These are phyloP conservation scores for Hyphantria cunea DNA, from an alignment of 1,140 invertebrate genomes.

Conservation along the genomic window DNA sequence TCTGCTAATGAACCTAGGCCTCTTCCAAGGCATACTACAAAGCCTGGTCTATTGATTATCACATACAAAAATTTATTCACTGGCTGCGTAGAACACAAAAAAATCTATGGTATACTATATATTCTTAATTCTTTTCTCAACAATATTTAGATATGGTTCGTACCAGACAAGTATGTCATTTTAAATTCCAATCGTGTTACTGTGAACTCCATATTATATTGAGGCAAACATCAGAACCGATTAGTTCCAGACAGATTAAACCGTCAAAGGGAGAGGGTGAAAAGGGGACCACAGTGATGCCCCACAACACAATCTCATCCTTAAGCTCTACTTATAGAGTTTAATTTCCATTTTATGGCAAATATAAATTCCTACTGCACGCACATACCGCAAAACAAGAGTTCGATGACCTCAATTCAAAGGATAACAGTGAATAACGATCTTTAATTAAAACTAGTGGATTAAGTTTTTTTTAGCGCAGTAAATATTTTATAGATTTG, in stretches of 20 bases:
- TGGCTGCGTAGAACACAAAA: too few relatives aligned
- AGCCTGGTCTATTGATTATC: too few relatives aligned
- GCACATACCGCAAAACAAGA: slow-evolving; percentile 40
- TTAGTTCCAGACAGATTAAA: slow-evolving; percentile 71
- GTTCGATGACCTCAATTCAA: slow-evolving; percentile 48
- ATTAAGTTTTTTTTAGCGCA: slow-evolving; percentile 1
- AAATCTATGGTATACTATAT: too few relatives aligned
- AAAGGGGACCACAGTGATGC: slow-evolving; percentile 40
- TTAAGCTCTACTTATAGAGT: slow-evolving; percentile 22
- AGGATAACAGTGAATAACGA: background rate
- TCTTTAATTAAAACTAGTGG: slow-evolving; percentile 4
- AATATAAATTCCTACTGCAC: slow-evolving; percentile 28
- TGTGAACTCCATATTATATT: slow-evolving; percentile 40
- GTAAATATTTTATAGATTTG: too few relatives aligned
- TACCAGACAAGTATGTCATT: background rate
- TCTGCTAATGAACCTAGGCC: too few relatives aligned
- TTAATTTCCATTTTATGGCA: slow-evolving; percentile 12
- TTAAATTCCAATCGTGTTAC: slow-evolving; percentile 49
- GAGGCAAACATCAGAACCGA: slow-evolving; percentile 58
- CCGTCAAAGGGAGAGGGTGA: slow-evolving; percentile 51
- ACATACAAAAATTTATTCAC: too few relatives aligned
- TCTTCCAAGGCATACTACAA: too few relatives aligned
- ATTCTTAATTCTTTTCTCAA: too few relatives aligned
- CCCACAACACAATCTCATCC: slow-evolving; percentile 1
- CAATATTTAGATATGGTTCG: too few relatives aligned